These are phyloP conservation scores for Brotula barbata DNA, from an alignment of 2,797 vertebrate species.

Conservation along the genomic window DNA sequence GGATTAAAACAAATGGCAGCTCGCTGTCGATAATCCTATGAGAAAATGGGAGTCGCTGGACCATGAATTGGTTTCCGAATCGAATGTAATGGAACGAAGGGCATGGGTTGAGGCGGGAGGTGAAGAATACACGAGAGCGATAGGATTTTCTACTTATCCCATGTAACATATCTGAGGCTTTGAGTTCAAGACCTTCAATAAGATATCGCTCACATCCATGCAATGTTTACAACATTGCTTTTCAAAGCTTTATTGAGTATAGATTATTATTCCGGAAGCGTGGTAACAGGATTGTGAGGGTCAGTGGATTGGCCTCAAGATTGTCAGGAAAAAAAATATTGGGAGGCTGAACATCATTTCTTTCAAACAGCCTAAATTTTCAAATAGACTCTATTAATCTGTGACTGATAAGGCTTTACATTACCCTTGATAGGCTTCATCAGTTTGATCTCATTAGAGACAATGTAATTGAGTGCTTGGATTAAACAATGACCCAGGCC, in stretches of 20 bases:
- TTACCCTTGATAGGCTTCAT: slow-evolving; percentile 63
- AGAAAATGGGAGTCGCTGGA: slow-evolving; percentile 68
- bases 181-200: slow-evolving; percentile 56
- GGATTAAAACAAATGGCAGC: slow-evolving; percentile 71
- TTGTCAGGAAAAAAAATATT: slow-evolving; percentile 17
- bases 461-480: slow-evolving; percentile 63
- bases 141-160: slow-evolving; percentile 54
- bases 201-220: slow-evolving; percentile 28
- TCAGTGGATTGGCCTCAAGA: slow-evolving; percentile 36
- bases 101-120: slow-evolving; percentile 54
- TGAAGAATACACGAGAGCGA: slow-evolving; percentile 54
- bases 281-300: slow-evolving; percentile 34
- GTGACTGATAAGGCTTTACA: slow-evolving; percentile 59
- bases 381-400: slow-evolving; percentile 60
- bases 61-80: slow-evolving; percentile 71
- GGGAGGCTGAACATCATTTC: slow-evolving; percentile 21
- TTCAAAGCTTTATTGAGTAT: slow-evolving; percentile 34
- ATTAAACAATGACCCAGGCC: slow-evolving; percentile 67
- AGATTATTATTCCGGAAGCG: slow-evolving; percentile 34
- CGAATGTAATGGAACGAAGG: slow-evolving; percentile 68
- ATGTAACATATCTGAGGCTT: slow-evolving; percentile 40
- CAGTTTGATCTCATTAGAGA: slow-evolving; percentile 70
- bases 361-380: slow-evolving; percentile 45
- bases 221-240: slow-evolving; percentile 45
- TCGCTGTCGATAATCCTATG: slow-evolving; percentile 70